phyloP scores from a whole-genome alignment of 2,888 invertebrate genomes.

The Eristalis arbustorum region DNA sequence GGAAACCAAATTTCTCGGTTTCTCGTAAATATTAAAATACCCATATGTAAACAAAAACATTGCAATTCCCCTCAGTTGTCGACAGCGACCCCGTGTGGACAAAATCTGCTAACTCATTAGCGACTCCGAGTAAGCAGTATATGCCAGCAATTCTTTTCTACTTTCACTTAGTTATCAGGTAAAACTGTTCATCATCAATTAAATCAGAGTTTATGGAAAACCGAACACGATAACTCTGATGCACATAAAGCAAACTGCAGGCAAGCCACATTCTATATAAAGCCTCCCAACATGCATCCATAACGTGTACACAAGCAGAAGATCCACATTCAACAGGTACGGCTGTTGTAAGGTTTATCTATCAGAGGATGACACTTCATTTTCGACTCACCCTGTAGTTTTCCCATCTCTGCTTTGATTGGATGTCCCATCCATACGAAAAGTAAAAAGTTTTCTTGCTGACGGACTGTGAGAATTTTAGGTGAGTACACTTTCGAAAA shows the following conservation, averaged over 20 bases:
- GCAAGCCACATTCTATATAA: background rate
- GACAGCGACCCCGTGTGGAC: background rate
- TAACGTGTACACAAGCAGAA: background rate
- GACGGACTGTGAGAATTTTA: conserved; percentile 73
- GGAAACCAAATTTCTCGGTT: background rate
- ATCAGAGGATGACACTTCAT: conserved; percentile 28
- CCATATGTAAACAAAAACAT: background rate
- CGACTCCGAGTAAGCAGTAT: background rate
- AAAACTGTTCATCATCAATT: background rate
- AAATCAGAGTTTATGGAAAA: background rate
- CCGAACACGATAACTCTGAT: background rate
- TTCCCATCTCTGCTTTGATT: conserved; percentile 69
- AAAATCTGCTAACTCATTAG: background rate
- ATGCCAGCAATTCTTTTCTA: background rate
- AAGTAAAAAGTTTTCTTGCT: conserved; percentile 72
- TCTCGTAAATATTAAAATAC: background rate
- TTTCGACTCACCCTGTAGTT: conserved; percentile 52
- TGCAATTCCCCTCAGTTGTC: background rate
- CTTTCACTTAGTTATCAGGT: too few species aligned
- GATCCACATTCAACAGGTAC: conserved; percentile 38
- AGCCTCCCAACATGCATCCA: background rate
- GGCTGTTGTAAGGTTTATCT: conserved; percentile 29
- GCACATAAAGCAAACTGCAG: background rate
- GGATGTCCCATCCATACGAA: conserved; percentile 72
- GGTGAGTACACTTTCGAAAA: conserved; percentile 72